Conservation (phyloP, 2,888 invertebrate genomes). For the Oscheius sp. region DNA sequence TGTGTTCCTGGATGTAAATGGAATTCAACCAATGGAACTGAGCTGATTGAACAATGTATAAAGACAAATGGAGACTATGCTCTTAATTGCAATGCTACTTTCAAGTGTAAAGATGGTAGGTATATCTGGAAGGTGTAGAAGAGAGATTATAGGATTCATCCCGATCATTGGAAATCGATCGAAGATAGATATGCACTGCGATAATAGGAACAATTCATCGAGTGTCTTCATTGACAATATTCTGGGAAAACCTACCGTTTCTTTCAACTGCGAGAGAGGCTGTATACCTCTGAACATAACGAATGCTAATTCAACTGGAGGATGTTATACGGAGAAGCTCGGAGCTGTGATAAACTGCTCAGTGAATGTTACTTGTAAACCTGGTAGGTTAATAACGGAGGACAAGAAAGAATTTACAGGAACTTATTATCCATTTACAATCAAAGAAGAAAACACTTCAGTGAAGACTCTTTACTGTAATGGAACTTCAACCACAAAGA, state of each 20-base stretch:
- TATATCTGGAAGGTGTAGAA: neutral
- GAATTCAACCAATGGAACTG: neutral
- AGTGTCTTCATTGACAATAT: too few relatives aligned
- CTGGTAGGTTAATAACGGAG: neutral
- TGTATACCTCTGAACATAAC: neutral
- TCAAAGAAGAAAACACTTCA: neutral
- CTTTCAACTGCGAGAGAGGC: too few relatives aligned
- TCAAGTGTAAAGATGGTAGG: neutral
- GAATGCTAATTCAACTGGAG: neutral
- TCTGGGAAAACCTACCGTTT: too few relatives aligned
- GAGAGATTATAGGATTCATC: neutral
- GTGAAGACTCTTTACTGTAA: neutral
- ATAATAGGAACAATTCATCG: neutral
- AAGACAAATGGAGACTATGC: neutral
- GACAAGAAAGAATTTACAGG: neutral
- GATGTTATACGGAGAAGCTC: neutral
- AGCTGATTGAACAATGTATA: neutral
- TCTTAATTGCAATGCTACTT: slow-evolving; percentile 3
- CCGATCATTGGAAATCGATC: neutral
- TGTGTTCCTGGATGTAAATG: neutral
- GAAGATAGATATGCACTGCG: neutral
- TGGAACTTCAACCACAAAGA: neutral
- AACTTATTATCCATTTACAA: neutral
- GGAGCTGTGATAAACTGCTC: neutral
- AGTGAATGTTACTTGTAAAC: neutral